These are phyloP conservation scores for Serranus cabrilla DNA, from an alignment of 2,797 vertebrate species.

Conservation along the genomic window DNA sequence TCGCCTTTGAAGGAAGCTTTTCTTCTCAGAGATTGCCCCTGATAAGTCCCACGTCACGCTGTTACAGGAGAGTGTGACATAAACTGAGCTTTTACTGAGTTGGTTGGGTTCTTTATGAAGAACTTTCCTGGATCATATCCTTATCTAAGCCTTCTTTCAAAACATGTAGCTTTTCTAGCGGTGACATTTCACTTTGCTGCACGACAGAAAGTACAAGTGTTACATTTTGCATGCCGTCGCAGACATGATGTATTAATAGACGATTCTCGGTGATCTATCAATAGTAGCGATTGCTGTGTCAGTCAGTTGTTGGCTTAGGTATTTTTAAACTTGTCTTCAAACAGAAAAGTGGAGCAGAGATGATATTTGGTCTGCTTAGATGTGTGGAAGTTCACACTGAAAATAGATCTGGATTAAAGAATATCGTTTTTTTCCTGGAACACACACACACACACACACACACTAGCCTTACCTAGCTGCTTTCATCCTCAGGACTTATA, in stretches of 20 bases:
- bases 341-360: slow-evolving; percentile 39
- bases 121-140: background rate
- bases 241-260: slow-evolving; percentile 47
- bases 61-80: background rate
- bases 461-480: background rate
- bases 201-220: background rate
- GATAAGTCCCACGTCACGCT: background rate
- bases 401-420: slow-evolving; percentile 53
- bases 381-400: slow-evolving; percentile 32
- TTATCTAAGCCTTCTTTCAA: background rate
- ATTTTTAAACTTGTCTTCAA: slow-evolving; percentile 56
- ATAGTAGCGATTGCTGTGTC: slow-evolving; percentile 38
- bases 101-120: background rate
- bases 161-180: background rate
- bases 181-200: slow-evolving; percentile 4
- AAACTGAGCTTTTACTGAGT: background rate
- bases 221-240: background rate
- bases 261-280: slow-evolving; percentile 52
- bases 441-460: background rate
- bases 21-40: background rate
- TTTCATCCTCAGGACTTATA: background rate
- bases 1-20: slow-evolving; percentile 1
- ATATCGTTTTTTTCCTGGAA: background rate
- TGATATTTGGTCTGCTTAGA: slow-evolving; percentile 39
- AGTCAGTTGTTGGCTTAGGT: slow-evolving; percentile 21